phyloP scores from a whole-genome alignment of 2,113 vertebrate species.

The Motacilla alba region DNA sequence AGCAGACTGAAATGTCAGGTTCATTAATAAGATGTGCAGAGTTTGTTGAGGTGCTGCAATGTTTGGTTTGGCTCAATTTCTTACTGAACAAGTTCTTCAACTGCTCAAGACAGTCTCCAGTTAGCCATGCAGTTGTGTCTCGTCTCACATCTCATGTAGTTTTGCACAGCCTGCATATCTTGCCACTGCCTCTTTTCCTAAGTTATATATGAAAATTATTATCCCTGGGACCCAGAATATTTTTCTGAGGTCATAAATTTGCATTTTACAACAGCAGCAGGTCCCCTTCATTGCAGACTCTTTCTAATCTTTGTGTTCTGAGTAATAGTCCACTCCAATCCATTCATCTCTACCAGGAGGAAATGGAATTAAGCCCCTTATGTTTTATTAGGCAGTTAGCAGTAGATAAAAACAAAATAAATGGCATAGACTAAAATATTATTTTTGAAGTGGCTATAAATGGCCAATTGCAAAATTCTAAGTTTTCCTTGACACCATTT shows the following conservation, averaged over 20 bases:
- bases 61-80: background rate
- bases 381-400: background rate
- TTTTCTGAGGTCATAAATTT: background rate
- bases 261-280: background rate
- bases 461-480: background rate
- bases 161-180: background rate
- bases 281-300: background rate
- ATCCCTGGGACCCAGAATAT: background rate
- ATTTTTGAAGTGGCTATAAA: background rate
- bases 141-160: background rate
- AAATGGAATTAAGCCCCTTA: background rate
- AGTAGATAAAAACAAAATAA: background rate
- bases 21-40: background rate
- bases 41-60: background rate
- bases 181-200: background rate
- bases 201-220: background rate
- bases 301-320: background rate
- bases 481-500: background rate
- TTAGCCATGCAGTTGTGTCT: background rate
- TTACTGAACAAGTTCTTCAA: background rate
- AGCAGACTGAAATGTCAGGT: background rate
- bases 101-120: background rate
- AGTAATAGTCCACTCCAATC: background rate
- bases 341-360: background rate
- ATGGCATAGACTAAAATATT: background rate